Base-by-base conservation (phyloP, 2,113 vertebrate species). In the Empidonax alnorum region DNA sequence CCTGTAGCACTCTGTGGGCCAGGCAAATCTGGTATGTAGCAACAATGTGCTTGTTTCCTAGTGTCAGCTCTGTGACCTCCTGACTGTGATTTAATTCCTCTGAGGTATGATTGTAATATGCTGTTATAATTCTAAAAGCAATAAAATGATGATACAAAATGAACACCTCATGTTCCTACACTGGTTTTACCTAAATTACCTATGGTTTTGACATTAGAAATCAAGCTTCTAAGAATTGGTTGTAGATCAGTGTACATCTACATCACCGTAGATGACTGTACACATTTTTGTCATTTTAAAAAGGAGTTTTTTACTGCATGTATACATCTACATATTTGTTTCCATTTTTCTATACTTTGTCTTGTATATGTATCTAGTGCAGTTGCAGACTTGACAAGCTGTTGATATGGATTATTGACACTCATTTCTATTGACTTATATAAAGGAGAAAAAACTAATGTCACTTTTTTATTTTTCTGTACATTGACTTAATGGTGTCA, bases 191-290 rank as follows among this genome's bases (percentile, higher is more conserved):
- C 75, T 72, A 75, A 72, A 53, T 59, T 56, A 12, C 14, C 2
- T 3, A 20, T 0, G 2, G 10, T 33, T 94, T 61, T 69, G 63
- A 35, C 14, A 0, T 10, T 25, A 69, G 30, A 27, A 41, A 83
- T 8, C 17, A 71, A 50, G 7, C 7, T 84, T 74, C 35, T 89
- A 33, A 75, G 46, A 73, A 49, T 9, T 41, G 2, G 9, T 61
- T 62, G 27, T 69, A 35, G 35, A 35, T 35, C 35, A 35, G 7
- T 35, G 35, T 35, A 35, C 35, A 35, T 39, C 78, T 69, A 59
- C 7, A 30, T 50, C 27, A 23, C 0, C 56, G 2, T 23, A 24
- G 28, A 50, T 27, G 15, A 18, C 24, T 49, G 4, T n/a, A 73
- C 8, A n/a, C 3, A 14, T 62, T 81, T 84, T 74, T 66, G 8